phyloP scores from a whole-genome alignment of 2,888 invertebrate genomes.

The Nymphalis polychloros region DNA sequence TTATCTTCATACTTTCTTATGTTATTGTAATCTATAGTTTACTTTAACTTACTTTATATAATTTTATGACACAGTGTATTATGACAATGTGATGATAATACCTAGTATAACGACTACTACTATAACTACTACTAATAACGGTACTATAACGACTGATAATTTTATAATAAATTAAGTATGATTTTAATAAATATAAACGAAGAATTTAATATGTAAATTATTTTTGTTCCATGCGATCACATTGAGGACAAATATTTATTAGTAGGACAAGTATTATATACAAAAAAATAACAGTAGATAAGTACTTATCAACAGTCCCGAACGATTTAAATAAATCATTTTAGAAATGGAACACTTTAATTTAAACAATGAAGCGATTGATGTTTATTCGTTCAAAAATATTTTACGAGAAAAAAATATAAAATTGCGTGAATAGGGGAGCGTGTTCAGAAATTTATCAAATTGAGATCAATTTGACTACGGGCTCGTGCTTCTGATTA shows the following conservation, averaged over 20 bases:
- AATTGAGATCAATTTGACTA: slow-evolving; percentile 42
- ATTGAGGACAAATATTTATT: not conserved
- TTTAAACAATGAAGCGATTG: not conserved
- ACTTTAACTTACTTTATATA: too few species aligned
- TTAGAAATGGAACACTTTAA: not conserved
- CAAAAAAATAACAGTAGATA: not conserved
- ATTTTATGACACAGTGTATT: too few species aligned
- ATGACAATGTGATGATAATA: too few species aligned
- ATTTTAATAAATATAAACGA: too few species aligned
- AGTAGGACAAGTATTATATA: not conserved
- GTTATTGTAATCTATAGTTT: too few species aligned
- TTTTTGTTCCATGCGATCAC: too few species aligned
- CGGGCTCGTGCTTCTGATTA: slow-evolving; percentile 44
- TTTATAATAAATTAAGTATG: too few species aligned
- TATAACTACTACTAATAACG: too few species aligned
- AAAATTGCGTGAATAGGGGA: slow-evolving; percentile 30
- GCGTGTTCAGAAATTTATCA: slow-evolving; percentile 38
- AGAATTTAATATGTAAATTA: too few species aligned
- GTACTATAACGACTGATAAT: too few species aligned
- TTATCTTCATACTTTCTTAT: too few species aligned
- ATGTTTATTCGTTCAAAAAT: not conserved
- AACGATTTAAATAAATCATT: not conserved
- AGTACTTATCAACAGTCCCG: not conserved
- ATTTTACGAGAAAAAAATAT: not conserved
- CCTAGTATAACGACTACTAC: too few species aligned